Conservation (phyloP, 1,140 invertebrate genomes). For the Paralvinella palmiformis region DNA sequence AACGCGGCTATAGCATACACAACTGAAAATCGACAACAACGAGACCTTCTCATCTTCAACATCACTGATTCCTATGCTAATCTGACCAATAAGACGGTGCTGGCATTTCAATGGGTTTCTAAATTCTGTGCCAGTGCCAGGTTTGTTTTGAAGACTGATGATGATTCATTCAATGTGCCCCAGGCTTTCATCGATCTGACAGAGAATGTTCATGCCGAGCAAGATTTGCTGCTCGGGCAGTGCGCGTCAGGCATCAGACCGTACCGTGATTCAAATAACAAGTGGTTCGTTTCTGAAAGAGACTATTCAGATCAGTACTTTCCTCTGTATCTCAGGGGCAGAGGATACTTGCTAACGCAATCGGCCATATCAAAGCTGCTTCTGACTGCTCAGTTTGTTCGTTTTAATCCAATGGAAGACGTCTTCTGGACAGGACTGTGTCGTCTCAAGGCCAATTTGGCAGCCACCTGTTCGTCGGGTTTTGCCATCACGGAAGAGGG, state of each 20-base stretch:
- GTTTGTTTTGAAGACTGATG: constrained; percentile 21
- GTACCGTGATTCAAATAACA: background rate
- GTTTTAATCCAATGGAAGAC: constrained; percentile 15
- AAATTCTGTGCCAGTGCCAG: constrained; percentile 16
- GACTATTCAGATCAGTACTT: constrained; percentile 10
- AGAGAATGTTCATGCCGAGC: background rate
- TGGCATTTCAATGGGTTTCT: constrained; percentile 18
- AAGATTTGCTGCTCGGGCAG: background rate
- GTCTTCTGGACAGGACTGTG: constrained; percentile 11
- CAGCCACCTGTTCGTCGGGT: too few species aligned
- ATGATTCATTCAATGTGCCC: constrained; percentile 20
- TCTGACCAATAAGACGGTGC: constrained; percentile 21
- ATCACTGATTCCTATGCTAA: constrained; percentile 19
- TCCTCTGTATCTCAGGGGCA: constrained; percentile 10
- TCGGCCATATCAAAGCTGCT: constrained; percentile 4
- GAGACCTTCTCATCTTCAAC: constrained; percentile 21
- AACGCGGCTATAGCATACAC: constrained; percentile 8
- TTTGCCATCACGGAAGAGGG: too few species aligned
- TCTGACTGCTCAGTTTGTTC: background rate
- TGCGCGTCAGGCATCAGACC: constrained; percentile 12
- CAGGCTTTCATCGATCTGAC: constrained; percentile 12
- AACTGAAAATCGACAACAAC: constrained; percentile 16
- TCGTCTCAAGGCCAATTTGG: too few species aligned
- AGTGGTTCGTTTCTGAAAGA: constrained; percentile 12
- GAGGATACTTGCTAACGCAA: constrained; percentile 12